A percentile compares a stretch with the other conserved stretches of the same genome.
phyloP scores from a whole-genome alignment of 2,113 vertebrate genomes.

The Axis porcinus region DNA sequence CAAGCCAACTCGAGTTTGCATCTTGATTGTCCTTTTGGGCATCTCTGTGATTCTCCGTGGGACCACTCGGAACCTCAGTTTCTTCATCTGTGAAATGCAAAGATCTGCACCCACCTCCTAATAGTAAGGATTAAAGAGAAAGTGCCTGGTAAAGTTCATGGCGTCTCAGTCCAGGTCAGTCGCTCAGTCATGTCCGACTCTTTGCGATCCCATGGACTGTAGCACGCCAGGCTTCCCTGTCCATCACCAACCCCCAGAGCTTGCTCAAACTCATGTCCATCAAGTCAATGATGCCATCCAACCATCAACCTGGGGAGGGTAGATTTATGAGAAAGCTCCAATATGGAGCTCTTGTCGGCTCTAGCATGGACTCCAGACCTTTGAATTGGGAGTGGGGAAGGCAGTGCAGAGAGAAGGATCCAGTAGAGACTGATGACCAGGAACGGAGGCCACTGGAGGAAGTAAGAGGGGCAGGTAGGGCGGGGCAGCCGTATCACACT shows the following conservation, averaged over 20 bases:
- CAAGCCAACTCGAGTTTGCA: neutral
- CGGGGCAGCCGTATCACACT: fast-evolving
- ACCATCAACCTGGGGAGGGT: neutral
- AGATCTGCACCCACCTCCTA: neutral
- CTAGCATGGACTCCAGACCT: neutral
- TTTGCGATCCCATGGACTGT: neutral
- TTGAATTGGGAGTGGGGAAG: fast-evolving
- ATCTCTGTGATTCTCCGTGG: neutral
- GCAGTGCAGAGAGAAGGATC: fast-evolving
- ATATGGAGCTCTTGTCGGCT: fast-evolving
- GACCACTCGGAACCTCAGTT: neutral
- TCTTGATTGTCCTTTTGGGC: neutral
- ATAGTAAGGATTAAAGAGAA: neutral
- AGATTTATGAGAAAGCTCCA: no score
- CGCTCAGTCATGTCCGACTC: fast-evolving
- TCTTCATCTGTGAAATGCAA: neutral
- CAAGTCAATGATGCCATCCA: neutral
- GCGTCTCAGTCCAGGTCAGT: neutral
- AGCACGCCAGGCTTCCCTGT: neutral
- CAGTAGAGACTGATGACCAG: fast-evolving
- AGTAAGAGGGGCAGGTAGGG: neutral
- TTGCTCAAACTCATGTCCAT: neutral
- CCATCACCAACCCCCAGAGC: neutral
- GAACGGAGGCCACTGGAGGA: fast-evolving
- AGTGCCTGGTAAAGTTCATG: no score